These are phyloP conservation scores for Griposia aprilina DNA, from an alignment of 2,888 invertebrate species.

Conservation along the genomic window DNA sequence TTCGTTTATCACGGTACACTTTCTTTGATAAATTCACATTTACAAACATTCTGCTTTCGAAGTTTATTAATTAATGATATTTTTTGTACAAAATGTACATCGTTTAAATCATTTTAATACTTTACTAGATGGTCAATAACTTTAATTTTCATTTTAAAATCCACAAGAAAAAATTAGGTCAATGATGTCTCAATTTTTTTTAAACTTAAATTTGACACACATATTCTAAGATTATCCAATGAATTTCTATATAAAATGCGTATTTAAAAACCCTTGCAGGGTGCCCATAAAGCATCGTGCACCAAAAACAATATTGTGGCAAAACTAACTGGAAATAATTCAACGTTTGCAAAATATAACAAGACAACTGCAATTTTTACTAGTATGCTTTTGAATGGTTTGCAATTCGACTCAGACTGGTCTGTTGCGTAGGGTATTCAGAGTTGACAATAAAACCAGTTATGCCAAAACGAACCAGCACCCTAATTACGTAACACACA, in stretches of 20 bases:
- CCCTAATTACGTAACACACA: too few species aligned
- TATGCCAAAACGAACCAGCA: too few species aligned
- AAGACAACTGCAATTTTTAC: constrained; percentile 13
- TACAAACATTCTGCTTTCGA: too few species aligned
- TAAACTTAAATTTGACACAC: neutral
- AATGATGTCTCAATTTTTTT: too few species aligned
- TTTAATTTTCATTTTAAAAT: neutral
- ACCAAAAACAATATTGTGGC: constrained; percentile 35
- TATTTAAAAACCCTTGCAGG: constrained; percentile 27
- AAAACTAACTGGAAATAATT: constrained; percentile 33
- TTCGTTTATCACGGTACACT: neutral
- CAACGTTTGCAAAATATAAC: constrained; percentile 20
- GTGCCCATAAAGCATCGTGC: constrained; percentile 55
- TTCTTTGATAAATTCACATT: too few species aligned
- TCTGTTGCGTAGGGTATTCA: too few species aligned
- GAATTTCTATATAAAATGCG: constrained; percentile 19
- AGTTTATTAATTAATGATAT: neutral
- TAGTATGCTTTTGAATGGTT: too few species aligned
- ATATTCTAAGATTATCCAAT: neutral
- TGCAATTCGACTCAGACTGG: too few species aligned
- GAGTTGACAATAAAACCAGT: too few species aligned
- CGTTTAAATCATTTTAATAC: neutral
- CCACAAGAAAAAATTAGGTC: neutral
- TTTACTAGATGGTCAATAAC: neutral
- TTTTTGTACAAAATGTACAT: too few species aligned